Percentiles rank a stretch among this genome's conserved stretches.
Evolutionary conservation across 1,140 invertebrate species (phyloP).

Genomic region (Capitella teleta): DNA sequence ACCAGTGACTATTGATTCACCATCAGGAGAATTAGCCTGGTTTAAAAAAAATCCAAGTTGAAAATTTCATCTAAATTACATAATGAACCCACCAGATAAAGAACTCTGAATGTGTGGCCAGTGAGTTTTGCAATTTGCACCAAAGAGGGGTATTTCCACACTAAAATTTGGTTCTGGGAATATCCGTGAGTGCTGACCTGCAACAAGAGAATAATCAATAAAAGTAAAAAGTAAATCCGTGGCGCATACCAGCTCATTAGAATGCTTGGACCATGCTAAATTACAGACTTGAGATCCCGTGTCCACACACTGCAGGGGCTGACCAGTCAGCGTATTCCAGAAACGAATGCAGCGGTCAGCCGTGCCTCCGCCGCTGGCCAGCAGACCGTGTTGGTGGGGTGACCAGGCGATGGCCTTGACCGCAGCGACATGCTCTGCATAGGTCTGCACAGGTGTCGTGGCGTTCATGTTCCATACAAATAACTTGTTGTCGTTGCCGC

Average conservation of each 20-base stretch:
- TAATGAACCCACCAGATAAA: slow-evolving; percentile 61
- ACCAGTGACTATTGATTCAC: slow-evolving; percentile 97
- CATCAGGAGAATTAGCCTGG: slow-evolving; percentile 90
- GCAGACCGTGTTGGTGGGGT: slow-evolving; percentile 92
- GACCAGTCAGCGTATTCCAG: slow-evolving; percentile 98
- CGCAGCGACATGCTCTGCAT: slow-evolving; percentile 93
- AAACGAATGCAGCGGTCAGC: slow-evolving; percentile 82
- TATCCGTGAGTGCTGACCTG: slow-evolving; percentile 93
- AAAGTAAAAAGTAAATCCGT: background rate
- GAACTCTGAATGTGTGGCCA: slow-evolving; percentile 91
- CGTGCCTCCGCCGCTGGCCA: slow-evolving; percentile 95
- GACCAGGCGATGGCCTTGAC: slow-evolving; percentile 97
- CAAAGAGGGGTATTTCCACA: slow-evolving; percentile 98
- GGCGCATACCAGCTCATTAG: slow-evolving; percentile 75
- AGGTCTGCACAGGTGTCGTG: slow-evolving; percentile 60
- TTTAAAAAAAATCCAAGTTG: background rate
- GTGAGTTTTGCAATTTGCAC: slow-evolving; percentile 96
- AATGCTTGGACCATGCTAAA: slow-evolving; percentile 98
- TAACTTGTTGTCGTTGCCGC: slow-evolving; percentile 96
- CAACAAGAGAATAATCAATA: slow-evolving; percentile 16
- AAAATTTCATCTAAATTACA: background rate
- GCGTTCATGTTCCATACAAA: slow-evolving; percentile 92
- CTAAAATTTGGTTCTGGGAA: slow-evolving; percentile 97
- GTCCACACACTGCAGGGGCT: slow-evolving; percentile 97
- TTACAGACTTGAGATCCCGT: slow-evolving; percentile 98